A percentile compares a stretch with the other conserved stretches of the same genome.
Evolutionary conservation across 1,140 invertebrate species (phyloP).

Genomic region (Holcopasites calliopsidis): DNA sequence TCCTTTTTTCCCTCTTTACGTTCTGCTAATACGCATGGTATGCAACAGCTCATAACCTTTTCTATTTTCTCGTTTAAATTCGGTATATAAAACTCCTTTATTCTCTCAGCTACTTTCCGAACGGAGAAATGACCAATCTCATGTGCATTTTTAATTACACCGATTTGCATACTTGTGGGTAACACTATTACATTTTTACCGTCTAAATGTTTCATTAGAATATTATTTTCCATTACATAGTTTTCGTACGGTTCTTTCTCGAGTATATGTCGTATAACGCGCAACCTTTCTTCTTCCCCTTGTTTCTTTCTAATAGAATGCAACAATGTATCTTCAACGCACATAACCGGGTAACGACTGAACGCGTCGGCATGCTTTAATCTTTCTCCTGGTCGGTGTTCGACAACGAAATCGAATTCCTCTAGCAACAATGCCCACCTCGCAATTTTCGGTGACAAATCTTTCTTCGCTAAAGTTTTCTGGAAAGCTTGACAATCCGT

Average conservation of each 20-base stretch:
- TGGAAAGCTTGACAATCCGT: not conserved
- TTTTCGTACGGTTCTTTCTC: conserved; percentile 5
- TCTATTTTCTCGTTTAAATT: not conserved
- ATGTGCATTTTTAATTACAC: not conserved
- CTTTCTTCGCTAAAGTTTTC: not conserved
- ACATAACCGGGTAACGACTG: not conserved
- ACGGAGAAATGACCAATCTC: conserved; percentile 15
- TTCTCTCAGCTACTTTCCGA: not conserved
- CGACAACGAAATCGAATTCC: not conserved
- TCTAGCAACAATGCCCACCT: not conserved
- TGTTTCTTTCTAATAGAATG: not conserved
- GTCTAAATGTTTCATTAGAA: not conserved
- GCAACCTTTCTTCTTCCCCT: conserved; percentile 11
- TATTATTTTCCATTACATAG: not conserved
- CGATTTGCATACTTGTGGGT: not conserved
- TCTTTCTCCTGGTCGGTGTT: not conserved
- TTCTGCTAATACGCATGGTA: too few relatives aligned
- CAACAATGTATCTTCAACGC: not conserved
- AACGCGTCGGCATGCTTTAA: conserved; percentile 3
- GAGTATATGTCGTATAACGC: not conserved
- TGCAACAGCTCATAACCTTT: not conserved
- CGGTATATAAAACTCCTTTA: not conserved
- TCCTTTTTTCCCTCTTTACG: too few relatives aligned
- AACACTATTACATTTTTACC: not conserved
- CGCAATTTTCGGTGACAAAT: not conserved